phyloP scores from a whole-genome alignment of 2,888 invertebrate genomes.

The Alitta virens region DNA sequence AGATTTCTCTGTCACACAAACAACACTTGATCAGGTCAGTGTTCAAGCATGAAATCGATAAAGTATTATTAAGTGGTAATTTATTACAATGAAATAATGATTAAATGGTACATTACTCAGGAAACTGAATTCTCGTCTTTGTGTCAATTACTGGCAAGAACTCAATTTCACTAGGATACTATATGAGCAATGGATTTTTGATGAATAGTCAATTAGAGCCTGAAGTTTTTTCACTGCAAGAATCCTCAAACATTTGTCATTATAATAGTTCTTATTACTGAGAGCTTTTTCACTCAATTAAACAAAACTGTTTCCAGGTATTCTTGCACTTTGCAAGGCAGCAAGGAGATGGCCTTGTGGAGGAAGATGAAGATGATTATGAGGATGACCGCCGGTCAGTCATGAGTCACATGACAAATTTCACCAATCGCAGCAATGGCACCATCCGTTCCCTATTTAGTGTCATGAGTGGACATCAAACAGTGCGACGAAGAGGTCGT shows the following conservation, averaged over 20 bases:
- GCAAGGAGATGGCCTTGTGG: slow-evolving; percentile 1
- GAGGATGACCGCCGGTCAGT: not conserved
- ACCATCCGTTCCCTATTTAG: not conserved
- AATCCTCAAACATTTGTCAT: too few relatives aligned
- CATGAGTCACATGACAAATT: not conserved
- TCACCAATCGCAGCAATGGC: not conserved
- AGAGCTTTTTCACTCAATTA: too few relatives aligned
- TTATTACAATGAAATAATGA: too few relatives aligned
- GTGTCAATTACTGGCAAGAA: too few relatives aligned
- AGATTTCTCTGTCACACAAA: slow-evolving; percentile 63
- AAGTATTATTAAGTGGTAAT: too few relatives aligned
- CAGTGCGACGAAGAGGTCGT: not conserved
- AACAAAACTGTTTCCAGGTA: slow-evolving; percentile 11
- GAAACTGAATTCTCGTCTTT: too few relatives aligned
- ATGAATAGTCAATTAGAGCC: too few relatives aligned
- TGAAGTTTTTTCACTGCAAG: not conserved
- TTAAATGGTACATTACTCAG: too few relatives aligned
- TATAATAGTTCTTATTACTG: too few relatives aligned
- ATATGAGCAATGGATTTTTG: too few relatives aligned
- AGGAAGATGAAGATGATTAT: not conserved
- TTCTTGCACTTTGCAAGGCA: slow-evolving; percentile 14
- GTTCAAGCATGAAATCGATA: not conserved
- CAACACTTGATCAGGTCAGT: slow-evolving; percentile 62
- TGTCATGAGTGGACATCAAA: not conserved
- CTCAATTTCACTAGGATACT: too few relatives aligned